Percentiles rank a stretch among this genome's conserved stretches.
phyloP scores from a whole-genome alignment of 2,888 invertebrate genomes.

The Drosophila heteroneura region DNA sequence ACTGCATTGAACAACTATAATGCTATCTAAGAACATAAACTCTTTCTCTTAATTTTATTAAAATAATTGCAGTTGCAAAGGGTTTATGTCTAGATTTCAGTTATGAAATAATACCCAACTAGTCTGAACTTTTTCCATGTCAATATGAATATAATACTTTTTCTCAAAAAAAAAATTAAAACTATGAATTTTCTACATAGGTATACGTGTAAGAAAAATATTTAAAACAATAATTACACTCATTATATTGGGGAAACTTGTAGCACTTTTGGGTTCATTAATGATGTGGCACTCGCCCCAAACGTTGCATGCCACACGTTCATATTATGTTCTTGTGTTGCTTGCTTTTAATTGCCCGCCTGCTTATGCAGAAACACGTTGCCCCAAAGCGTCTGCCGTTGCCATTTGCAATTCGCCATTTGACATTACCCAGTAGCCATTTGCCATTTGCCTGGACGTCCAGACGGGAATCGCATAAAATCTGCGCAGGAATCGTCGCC shows the following conservation, averaged over 20 bases:
- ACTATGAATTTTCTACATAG: neutral
- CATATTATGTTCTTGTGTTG: constrained; percentile 23
- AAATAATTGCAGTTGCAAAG: neutral
- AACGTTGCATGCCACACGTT: constrained; percentile 20
- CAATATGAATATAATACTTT: neutral
- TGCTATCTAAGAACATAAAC: neutral
- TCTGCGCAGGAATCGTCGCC: constrained; percentile 47
- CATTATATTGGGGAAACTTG: constrained; percentile 12
- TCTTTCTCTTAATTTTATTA: neutral
- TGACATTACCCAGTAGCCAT: constrained; percentile 31
- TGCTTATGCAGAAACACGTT: constrained; percentile 71
- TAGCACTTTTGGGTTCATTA: constrained; percentile 50
- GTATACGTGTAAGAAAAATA: neutral
- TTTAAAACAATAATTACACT: neutral
- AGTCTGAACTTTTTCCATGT: no score
- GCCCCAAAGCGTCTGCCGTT: constrained; percentile 12
- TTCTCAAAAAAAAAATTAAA: neutral
- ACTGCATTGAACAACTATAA: neutral
- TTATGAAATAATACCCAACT: neutral
- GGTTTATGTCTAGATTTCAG: neutral
- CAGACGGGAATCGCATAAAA: constrained; percentile 73
- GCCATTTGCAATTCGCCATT: constrained; percentile 22
- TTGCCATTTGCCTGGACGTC: constrained; percentile 28
- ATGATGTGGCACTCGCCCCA: constrained; percentile 51
- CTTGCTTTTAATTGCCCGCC: constrained; percentile 72